A percentile compares a stretch with the other conserved stretches of the same genome.
Conservation (phyloP, 2,797 vertebrate species). For the Rhadinocentrus ornatus region DNA sequence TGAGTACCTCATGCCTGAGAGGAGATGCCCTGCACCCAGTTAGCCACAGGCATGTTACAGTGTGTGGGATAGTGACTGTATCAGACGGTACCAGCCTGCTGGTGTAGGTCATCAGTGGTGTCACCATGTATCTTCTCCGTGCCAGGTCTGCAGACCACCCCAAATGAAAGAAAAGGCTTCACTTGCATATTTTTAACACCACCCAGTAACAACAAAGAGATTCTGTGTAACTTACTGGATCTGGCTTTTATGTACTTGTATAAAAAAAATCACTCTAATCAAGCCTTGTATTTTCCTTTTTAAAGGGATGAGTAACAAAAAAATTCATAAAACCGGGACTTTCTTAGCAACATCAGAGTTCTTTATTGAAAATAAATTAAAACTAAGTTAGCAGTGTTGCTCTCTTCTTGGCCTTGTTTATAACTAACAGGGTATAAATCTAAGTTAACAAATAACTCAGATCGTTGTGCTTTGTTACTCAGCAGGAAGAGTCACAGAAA, state of each 20-base stretch:
- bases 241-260: not conserved
- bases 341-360: too few relatives aligned
- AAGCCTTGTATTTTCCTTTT: constrained; percentile 24
- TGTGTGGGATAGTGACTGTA: constrained; percentile 40
- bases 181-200: constrained; percentile 35
- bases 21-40: constrained; percentile 37
- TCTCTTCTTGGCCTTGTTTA: not conserved
- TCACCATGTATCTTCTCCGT: constrained; percentile 40
- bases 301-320: not conserved
- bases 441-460: not conserved
- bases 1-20: constrained; percentile 58
- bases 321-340: not conserved
- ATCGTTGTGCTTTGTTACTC: constrained; percentile 32
- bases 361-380: not conserved
- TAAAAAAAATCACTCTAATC: not conserved
- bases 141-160: constrained; percentile 58
- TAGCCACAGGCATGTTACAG: constrained; percentile 23
- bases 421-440: not conserved
- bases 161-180: constrained; percentile 31
- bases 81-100: constrained; percentile 63
- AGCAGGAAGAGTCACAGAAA: constrained; percentile 3
- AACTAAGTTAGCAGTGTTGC: not conserved
- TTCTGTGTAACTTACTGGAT: constrained; percentile 13
- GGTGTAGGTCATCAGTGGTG: constrained; percentile 52
- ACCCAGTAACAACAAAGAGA: constrained; percentile 31